Base-by-base conservation (phyloP, 2,888 invertebrate genomes). In the Polylopha cassiicola region DNA sequence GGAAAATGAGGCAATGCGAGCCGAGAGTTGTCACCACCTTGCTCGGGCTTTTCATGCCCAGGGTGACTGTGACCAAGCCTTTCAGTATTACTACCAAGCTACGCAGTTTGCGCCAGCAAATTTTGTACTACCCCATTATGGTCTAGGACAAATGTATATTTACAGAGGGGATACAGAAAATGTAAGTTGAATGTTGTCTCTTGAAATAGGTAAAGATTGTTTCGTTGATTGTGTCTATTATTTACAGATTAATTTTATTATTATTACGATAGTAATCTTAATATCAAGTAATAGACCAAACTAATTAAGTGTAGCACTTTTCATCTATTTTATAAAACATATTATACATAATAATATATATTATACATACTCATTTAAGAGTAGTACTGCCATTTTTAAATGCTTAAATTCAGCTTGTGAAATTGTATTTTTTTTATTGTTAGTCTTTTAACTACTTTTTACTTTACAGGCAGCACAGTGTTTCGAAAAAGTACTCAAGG, bases 101-200 rank as follows among this genome's bases (percentile, higher is more conserved):
- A 99, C 99, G 0, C 99, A 99, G 79, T 99, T 98, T 76, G 97
- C 98, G 0, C 94, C 97, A 0, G 89, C 95, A 1, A 92, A 91
- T 65, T 99, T 99, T 86, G 97, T 99, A 0, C 80, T 99, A 37
- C 99, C 99, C 0, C 96, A 97, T 81, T 99, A 97, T 76, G 99
- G 99, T 0, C 87, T 99, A 0, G 99, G 99, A 0, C 99, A 99
- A 76, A 99, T 99, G 98, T 99, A 99, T 70, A 97, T 99, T 51
- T 95, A 98, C 70, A 89, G 98, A 66, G 96, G 96, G 0, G 99
- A 99, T 66, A 91, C 93, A 1, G 97, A 98, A 78, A 95, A 95
- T 79, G 95, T 94, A 86, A 89, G 89, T 82, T 17, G 16, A 3
- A 0, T 16, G 7, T 16, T 5, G 22, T 15, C 8, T 23, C 8